These are phyloP conservation scores for Drosophila leonis DNA, from an alignment of 2,888 invertebrate species.

Conservation along the genomic window DNA sequence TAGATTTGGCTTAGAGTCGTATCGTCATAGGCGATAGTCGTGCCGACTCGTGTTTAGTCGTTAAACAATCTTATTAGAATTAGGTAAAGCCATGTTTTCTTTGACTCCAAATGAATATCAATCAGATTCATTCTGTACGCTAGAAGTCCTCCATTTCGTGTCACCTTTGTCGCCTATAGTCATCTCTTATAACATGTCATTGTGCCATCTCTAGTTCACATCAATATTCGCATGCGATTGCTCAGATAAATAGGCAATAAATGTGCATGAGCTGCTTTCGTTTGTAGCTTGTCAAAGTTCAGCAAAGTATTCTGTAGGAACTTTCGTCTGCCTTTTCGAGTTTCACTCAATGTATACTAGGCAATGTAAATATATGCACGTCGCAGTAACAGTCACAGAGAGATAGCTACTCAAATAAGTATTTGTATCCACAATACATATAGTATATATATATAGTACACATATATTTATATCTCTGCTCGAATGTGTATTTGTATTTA, in stretches of 20 bases:
- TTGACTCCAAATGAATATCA: not conserved
- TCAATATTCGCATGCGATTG: slow-evolving; percentile 42
- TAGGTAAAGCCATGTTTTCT: not conserved
- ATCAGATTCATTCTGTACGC: not conserved
- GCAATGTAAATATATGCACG: slow-evolving; percentile 44
- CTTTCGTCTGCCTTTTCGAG: slow-evolving; percentile 20
- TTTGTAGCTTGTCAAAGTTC: slow-evolving; percentile 47
- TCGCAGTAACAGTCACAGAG: slow-evolving; percentile 9
- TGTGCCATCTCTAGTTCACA: slow-evolving; percentile 16
- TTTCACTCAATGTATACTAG: slow-evolving; percentile 18
- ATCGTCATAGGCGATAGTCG: not conserved
- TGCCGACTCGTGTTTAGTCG: not conserved
- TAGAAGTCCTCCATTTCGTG: not conserved
- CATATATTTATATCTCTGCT: slow-evolving; percentile 16
- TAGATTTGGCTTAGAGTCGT: too few species aligned
- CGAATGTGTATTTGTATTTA: slow-evolving; percentile 42
- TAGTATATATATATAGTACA: slow-evolving; percentile 12
- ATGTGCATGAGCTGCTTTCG: slow-evolving; percentile 58
- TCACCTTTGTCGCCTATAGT: not conserved
- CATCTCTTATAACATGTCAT: too few species aligned
- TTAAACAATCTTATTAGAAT: not conserved
- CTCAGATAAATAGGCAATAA: slow-evolving; percentile 77
- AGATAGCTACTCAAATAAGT: slow-evolving; percentile 10
- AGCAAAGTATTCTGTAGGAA: slow-evolving; percentile 38
- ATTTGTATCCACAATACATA: slow-evolving; percentile 5